phyloP scores from a whole-genome alignment of 2,797 vertebrate genomes.

The Manis pentadactyla region DNA sequence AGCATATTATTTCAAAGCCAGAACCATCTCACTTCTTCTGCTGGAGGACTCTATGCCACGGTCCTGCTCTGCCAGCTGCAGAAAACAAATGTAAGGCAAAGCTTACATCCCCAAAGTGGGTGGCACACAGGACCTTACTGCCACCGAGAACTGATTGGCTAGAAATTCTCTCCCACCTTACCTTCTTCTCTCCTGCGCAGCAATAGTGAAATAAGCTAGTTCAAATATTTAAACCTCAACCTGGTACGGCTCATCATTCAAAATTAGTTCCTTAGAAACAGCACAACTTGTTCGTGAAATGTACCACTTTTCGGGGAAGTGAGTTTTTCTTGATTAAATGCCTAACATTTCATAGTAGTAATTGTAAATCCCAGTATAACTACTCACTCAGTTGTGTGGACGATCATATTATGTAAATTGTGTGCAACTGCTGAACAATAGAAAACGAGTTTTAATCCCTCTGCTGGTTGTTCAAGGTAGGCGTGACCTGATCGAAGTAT shows the following conservation, averaged over 20 bases:
- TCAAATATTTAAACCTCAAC: not conserved
- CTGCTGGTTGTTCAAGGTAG: not conserved
- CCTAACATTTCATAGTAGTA: not conserved
- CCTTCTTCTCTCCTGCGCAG: not conserved
- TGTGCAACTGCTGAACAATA: not conserved
- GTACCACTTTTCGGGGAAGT: not conserved
- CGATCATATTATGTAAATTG: not conserved
- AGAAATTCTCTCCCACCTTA: not conserved
- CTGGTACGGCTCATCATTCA: accelerated
- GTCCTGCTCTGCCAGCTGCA: not conserved
- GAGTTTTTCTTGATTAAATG: not conserved
- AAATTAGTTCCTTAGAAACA: not conserved
- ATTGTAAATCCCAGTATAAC: not conserved
- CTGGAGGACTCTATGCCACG: not conserved
- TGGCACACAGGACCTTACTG: no score
- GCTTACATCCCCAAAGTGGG: no score
- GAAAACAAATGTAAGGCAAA: not conserved
- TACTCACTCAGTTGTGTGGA: not conserved
- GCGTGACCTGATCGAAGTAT: not conserved
- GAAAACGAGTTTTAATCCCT: not conserved
- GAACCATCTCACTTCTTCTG: no score
- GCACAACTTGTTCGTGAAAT: not conserved
- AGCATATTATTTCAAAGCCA: not conserved
- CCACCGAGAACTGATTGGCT: not conserved
- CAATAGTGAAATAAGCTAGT: no score